These are phyloP conservation scores for Trachymyrmex cornetzi DNA, from an alignment of 1,140 invertebrate species.

Conservation along the genomic window DNA sequence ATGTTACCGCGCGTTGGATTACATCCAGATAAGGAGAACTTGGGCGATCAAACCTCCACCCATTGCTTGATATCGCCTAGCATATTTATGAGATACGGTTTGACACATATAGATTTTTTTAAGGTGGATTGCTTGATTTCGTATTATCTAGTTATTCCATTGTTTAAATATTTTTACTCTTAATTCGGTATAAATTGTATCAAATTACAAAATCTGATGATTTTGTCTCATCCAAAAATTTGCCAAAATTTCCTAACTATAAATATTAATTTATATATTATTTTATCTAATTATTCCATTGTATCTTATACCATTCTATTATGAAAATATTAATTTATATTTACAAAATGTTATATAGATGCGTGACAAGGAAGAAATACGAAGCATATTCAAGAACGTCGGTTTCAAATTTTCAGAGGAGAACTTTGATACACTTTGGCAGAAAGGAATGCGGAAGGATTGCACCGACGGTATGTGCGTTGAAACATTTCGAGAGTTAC, in stretches of 20 bases:
- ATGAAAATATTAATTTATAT: not conserved
- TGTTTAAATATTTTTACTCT: not conserved
- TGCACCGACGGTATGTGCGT: slow-evolving; percentile 29
- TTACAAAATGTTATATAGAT: slow-evolving; percentile 24
- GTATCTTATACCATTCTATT: too few species aligned
- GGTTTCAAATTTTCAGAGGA: slow-evolving; percentile 58
- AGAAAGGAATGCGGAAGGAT: slow-evolving; percentile 36
- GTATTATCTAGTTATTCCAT: not conserved
- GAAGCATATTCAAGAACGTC: slow-evolving; percentile 53
- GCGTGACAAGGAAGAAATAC: slow-evolving; percentile 61
- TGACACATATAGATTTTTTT: slow-evolving; percentile 51
- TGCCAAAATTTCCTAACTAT: not conserved
- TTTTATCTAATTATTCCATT: too few species aligned
- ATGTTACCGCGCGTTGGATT: slow-evolving; percentile 5
- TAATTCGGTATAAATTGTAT: not conserved
- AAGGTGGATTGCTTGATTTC: slow-evolving; percentile 44
- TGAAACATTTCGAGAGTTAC: slow-evolving; percentile 56
- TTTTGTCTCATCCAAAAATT: not conserved
- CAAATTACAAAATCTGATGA: not conserved
- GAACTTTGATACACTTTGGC: slow-evolving; percentile 60
- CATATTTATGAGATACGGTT: slow-evolving; percentile 49
- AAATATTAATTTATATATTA: not conserved
- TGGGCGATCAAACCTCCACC: slow-evolving; percentile 17
- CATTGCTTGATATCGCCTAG: slow-evolving; percentile 57
- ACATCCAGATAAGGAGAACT: not conserved